Conservation (phyloP, 2,888 invertebrate genomes). For the Tetramorium bicarinatum region DNA sequence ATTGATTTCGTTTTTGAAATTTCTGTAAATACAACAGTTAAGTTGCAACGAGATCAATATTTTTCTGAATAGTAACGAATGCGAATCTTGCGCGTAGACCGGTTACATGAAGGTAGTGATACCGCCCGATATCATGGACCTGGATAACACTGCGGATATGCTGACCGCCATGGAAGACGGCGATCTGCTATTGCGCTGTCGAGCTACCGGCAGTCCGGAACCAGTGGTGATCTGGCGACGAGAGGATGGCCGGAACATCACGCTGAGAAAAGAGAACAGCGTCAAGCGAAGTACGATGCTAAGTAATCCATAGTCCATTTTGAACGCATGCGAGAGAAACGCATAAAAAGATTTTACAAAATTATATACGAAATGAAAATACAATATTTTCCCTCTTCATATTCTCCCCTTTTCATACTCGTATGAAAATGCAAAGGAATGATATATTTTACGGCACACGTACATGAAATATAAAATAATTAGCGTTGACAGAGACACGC, state of each 20-base stretch:
- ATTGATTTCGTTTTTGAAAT: neutral
- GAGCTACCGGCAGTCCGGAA: constrained; percentile 93
- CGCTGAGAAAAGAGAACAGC: constrained; percentile 90
- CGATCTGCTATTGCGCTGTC: constrained; percentile 91
- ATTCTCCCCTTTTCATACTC: too few species aligned
- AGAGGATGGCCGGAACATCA: constrained; percentile 92
- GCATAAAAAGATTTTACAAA: neutral
- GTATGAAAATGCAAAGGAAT: neutral
- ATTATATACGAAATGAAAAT: neutral
- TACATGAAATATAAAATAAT: neutral
- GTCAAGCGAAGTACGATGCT: constrained; percentile 58
- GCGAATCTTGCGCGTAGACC: constrained; percentile 88
- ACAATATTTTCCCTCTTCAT: too few species aligned
- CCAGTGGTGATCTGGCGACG: constrained; percentile 94
- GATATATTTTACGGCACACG: neutral
- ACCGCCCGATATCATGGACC: constrained; percentile 94
- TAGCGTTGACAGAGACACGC: constrained; percentile 3
- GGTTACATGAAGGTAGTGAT: constrained; percentile 95
- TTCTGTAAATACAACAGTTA: neutral
- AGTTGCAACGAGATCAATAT: neutral
- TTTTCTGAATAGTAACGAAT: constrained; percentile 33
- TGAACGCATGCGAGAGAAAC: neutral
- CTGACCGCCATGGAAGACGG: constrained; percentile 94
- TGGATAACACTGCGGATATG: constrained; percentile 89
- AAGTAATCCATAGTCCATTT: neutral